phyloP scores from a whole-genome alignment of 1,140 invertebrate species.

The Aphidius gifuensis region DNA sequence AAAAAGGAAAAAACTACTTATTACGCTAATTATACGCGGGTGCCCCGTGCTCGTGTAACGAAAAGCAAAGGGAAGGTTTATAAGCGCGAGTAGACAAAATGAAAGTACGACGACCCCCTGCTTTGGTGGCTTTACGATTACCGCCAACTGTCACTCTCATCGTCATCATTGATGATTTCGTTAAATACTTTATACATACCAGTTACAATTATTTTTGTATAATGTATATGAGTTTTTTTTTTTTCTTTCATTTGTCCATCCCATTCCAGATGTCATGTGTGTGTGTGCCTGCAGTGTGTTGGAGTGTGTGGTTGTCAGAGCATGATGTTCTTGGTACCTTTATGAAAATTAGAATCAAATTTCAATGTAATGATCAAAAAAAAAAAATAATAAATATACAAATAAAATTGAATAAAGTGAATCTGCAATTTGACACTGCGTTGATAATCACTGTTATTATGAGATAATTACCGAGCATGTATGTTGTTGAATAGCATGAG shows the following conservation, averaged over 20 bases:
- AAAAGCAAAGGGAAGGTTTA: conserved; percentile 20
- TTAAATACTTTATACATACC: conserved; percentile 17
- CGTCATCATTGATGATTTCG: conserved; percentile 14
- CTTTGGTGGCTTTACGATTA: conserved; percentile 31
- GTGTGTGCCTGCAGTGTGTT: too few relatives aligned
- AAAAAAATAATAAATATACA: too few relatives aligned
- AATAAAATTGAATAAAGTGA: neutral
- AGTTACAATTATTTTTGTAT: too few relatives aligned
- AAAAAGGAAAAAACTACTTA: conserved; percentile 50
- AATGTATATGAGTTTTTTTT: conserved; percentile 3
- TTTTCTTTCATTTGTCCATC: neutral
- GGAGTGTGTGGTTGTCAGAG: too few relatives aligned
- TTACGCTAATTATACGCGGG: conserved; percentile 55
- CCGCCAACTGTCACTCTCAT: conserved; percentile 47
- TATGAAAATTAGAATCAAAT: conserved; percentile 10
- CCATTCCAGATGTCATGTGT: conserved; percentile 7
- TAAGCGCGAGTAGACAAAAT: conserved; percentile 16
- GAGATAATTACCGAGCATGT: neutral
- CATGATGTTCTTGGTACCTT: too few relatives aligned
- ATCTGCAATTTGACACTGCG: conserved; percentile 6
- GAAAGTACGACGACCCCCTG: conserved; percentile 24
- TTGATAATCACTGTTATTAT: conserved; percentile 7
- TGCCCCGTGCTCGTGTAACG: conserved; percentile 29
- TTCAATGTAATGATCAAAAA: neutral
- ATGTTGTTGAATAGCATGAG: neutral